Percentiles rank a stretch among this genome's conserved stretches.
Conservation (phyloP, 2,113 vertebrate genomes). For the Callionymus lyra region DNA sequence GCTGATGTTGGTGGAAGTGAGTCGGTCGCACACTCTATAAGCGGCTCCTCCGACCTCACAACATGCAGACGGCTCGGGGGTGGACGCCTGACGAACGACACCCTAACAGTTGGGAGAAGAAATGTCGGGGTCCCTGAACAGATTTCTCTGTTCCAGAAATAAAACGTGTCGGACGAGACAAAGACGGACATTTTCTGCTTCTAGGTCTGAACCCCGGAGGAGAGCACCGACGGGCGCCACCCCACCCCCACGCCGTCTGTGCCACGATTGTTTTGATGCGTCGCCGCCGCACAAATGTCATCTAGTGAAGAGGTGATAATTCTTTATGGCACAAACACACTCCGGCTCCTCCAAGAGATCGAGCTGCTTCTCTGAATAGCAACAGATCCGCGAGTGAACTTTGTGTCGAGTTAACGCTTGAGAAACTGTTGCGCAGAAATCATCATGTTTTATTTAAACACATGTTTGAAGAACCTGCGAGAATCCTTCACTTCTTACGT, state of each 20-base stretch:
- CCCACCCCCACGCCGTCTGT: slow-evolving; percentile 74
- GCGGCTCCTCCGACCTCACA: slow-evolving; percentile 41
- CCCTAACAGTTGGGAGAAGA: slow-evolving; percentile 68
- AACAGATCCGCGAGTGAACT: no score
- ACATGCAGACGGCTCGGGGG: slow-evolving; percentile 74
- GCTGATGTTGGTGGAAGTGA: no score
- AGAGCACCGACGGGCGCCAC: slow-evolving; percentile 66
- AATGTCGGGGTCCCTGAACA: slow-evolving; percentile 74
- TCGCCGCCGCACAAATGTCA: slow-evolving; percentile 59
- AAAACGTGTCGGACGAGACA: slow-evolving; percentile 72
- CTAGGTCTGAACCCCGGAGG: slow-evolving; percentile 69
- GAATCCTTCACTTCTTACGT: no score
- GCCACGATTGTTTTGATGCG: slow-evolving; percentile 55
- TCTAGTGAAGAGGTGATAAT: slow-evolving; percentile 58
- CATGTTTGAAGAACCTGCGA: no score
- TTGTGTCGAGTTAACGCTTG: no score
- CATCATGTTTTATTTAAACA: no score
- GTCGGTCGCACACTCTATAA: no score
- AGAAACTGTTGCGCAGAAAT: no score
- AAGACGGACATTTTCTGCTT: slow-evolving; percentile 71
- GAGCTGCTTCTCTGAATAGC: no score
- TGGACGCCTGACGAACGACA: slow-evolving; percentile 70
- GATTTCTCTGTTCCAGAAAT: slow-evolving; percentile 76
- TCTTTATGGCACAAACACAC: slow-evolving; percentile 62
- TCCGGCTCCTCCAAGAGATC: slow-evolving; percentile 51